phyloP scores from a whole-genome alignment of 2,113 vertebrate genomes.

The Mixornis gularis region DNA sequence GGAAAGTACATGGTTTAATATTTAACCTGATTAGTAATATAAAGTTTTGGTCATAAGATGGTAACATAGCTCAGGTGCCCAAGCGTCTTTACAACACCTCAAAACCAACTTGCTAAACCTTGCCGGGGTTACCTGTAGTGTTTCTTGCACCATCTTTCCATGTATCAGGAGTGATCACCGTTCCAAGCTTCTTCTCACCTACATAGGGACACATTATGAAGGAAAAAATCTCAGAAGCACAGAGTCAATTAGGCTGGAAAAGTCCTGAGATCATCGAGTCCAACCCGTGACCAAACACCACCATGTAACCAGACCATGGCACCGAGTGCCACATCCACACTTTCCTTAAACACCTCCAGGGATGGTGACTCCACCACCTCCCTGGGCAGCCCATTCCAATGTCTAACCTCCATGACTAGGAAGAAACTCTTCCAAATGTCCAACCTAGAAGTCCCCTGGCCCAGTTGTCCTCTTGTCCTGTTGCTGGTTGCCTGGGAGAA shows the following conservation, averaged over 20 bases:
- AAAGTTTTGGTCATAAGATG: neutral
- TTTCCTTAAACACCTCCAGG: neutral
- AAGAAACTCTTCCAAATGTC: neutral
- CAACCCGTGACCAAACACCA: rapidly evolving
- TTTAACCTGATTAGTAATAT: neutral
- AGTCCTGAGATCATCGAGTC: neutral
- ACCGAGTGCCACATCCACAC: rapidly evolving
- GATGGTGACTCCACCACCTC: rapidly evolving
- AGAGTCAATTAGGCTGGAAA: neutral
- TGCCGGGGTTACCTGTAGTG: conserved; percentile 82
- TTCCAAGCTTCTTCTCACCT: conserved; percentile 98
- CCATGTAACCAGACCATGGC: rapidly evolving
- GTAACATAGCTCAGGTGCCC: rapidly evolving
- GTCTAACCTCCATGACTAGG: rapidly evolving
- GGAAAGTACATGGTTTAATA: neutral
- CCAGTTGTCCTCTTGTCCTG: neutral
- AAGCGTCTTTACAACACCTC: neutral
- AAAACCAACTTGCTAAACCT: neutral
- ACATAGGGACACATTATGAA: neutral
- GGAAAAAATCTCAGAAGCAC: neutral
- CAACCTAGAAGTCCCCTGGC: neutral
- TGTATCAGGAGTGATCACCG: conserved; percentile 94
- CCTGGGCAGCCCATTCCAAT: neutral
- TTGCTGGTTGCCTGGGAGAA: rapidly evolving
- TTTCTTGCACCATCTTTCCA: conserved; percentile 98